Conservation (phyloP, 2,888 invertebrate species). For the Physocephala rufipes region DNA sequence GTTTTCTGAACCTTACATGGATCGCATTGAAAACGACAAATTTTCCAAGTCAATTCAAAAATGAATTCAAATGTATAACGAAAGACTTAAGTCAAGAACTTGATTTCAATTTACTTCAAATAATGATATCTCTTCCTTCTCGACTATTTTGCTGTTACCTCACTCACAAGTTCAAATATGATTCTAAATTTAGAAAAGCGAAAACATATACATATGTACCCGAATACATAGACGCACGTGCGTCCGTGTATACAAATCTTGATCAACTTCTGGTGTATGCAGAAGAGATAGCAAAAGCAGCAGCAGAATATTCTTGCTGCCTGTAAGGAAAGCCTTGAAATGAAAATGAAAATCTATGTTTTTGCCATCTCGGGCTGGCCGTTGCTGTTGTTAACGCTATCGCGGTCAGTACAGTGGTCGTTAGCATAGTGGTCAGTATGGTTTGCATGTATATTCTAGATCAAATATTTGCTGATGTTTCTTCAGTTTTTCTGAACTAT, state of each 20-base stretch:
- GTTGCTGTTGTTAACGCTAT: not conserved
- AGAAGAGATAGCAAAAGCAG: not conserved
- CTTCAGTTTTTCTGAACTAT: too few relatives aligned
- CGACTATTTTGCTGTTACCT: not conserved
- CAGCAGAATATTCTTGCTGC: not conserved
- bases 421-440: too few relatives aligned
- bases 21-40: not conserved
- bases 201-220: not conserved
- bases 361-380: constrained; percentile 26
- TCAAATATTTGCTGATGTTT: too few relatives aligned
- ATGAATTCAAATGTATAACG: not conserved
- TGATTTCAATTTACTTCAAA: not conserved
- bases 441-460: too few relatives aligned
- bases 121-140: not conserved
- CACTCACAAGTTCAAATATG: constrained; percentile 1
- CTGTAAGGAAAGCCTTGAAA: constrained; percentile 44
- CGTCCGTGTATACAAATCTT: not conserved
- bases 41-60: not conserved
- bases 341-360: constrained; percentile 48
- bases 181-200: constrained; percentile 28
- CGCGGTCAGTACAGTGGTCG: too few relatives aligned
- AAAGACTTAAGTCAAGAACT: constrained; percentile 23
- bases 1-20: too few relatives aligned
- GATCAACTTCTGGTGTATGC: not conserved
- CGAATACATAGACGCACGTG: not conserved